A percentile compares a stretch with the other conserved stretches of the same genome.
These are phyloP conservation scores for Drosophila emarginata DNA, from an alignment of 2,888 invertebrate species.

Conservation along the genomic window DNA sequence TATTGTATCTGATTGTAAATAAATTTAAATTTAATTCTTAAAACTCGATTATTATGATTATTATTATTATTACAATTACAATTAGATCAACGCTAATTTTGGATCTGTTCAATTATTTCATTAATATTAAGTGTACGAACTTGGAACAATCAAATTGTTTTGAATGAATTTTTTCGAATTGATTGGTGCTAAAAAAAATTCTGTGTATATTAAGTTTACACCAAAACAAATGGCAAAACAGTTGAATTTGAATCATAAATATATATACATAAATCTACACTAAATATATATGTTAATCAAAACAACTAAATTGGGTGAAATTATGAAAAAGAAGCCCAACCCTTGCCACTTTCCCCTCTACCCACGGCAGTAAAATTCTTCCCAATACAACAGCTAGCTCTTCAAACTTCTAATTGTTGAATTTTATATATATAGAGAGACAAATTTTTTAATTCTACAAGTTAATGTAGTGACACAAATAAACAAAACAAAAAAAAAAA, in stretches of 20 bases:
- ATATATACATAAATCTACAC: conserved; percentile 31
- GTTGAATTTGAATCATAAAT: conserved; percentile 28
- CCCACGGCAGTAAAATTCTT: not conserved
- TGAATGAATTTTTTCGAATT: conserved; percentile 79
- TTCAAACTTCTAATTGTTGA: conserved; percentile 4
- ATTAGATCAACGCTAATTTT: conserved; percentile 2
- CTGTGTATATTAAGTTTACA: conserved; percentile 71
- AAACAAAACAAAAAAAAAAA: conserved; percentile 30
- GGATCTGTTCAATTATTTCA: conserved; percentile 65
- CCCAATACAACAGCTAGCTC: not conserved
- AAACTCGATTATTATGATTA: conserved; percentile 57
- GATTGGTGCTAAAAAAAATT: conserved; percentile 76
- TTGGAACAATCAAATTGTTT: conserved; percentile 79
- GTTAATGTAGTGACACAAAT: conserved; percentile 54
- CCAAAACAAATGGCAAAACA: conserved; percentile 37
- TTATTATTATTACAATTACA: conserved; percentile 38
- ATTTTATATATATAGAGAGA: conserved; percentile 23
- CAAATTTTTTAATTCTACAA: conserved; percentile 7
- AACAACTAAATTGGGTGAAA: not conserved
- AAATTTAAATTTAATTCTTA: conserved; percentile 69
- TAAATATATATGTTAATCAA: conserved; percentile 11
- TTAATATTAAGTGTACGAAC: conserved; percentile 36
- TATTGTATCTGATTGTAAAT: conserved; percentile 75
- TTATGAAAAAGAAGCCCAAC: not conserved
- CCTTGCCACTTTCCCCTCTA: not conserved